phyloP scores from a whole-genome alignment of 2,888 invertebrate species.

The Ecdyonurus torrentis region DNA sequence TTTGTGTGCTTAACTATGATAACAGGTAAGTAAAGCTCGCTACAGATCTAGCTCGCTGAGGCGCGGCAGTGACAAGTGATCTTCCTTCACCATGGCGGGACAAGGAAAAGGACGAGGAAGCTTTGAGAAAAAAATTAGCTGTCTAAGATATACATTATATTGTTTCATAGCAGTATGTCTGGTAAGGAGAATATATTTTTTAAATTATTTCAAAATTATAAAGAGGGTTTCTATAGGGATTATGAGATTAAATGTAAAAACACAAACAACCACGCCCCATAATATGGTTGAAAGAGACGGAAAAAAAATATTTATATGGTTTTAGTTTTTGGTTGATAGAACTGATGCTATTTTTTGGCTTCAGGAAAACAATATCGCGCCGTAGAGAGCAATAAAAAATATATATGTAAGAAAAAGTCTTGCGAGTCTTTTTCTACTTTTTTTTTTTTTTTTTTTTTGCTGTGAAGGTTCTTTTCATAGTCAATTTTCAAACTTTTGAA shows the following conservation, averaged over 20 bases:
- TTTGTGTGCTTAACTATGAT: no score
- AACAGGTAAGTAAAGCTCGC: no score
- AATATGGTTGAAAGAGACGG: background rate
- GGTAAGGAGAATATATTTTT: slow-evolving; percentile 36
- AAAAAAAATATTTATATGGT: background rate
- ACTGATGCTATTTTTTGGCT: background rate
- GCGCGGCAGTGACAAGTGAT: no score
- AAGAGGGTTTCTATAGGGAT: background rate
- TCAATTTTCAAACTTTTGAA: background rate
- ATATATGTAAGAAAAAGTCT: background rate
- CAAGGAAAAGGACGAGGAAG: slow-evolving; percentile 35
- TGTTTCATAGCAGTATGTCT: slow-evolving; percentile 64
- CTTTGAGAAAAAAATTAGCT: slow-evolving; percentile 58
- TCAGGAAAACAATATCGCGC: background rate
- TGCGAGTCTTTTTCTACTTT: background rate
- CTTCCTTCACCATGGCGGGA: no score
- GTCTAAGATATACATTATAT: slow-evolving; percentile 65
- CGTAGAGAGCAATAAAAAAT: background rate
- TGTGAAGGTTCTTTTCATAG: background rate
- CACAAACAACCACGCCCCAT: background rate
- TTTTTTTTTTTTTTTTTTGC: no score
- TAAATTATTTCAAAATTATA: background rate
- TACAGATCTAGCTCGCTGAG: no score
- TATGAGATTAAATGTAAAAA: background rate
- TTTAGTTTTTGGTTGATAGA: background rate